Base-by-base conservation (phyloP, 2,888 invertebrate genomes). In the Pammene aurita region DNA sequence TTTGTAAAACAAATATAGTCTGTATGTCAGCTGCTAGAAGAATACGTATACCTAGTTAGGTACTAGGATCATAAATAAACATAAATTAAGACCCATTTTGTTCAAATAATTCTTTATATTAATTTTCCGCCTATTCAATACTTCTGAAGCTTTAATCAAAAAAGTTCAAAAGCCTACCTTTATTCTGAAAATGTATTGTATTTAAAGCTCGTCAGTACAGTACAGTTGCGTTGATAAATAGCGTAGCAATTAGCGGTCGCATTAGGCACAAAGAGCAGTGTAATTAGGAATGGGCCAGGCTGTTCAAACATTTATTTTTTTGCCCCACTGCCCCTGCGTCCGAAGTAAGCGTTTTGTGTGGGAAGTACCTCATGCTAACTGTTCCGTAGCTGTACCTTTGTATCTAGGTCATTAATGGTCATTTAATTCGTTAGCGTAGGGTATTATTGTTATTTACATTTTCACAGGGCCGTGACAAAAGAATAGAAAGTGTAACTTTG, bases 291-390 rank as follows among this genome's bases (percentile, higher is more conserved):
- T 57, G 64, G 64, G 70, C 34, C 66, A 50, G 64, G 61, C 66
- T 67, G 63, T 66, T 26, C 65, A 70, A 67, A 67, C 67, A 57
- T 67, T 72, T 64, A 52, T 72, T 70, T 72, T 71, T 71, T 70
- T 54, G 42, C 61, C 70, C 65, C 70, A 72, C 70, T 72, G 70
- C 61, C 61, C 50, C 61, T 18, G 38, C 68, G 67, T 63, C 48
- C 48, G 41, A 41, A 14, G 46, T 54, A 42, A 13, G 48, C 48
- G 55, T 34, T 67, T 63, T 14, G 48, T 46, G 35, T 48, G 52
- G n/a, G 41, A 14, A 26, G 48, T 54, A n/a, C 35, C 44, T 55
- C 42, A 13, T n/a, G 4, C 55, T 56, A 46, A 57, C 48, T 56
- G 55, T 67, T 67, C 67, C 62, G 62, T 63, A 26, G 7, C 13